Base-by-base conservation (phyloP, 1,140 invertebrate species). In the Solenopsis fugax region DNA sequence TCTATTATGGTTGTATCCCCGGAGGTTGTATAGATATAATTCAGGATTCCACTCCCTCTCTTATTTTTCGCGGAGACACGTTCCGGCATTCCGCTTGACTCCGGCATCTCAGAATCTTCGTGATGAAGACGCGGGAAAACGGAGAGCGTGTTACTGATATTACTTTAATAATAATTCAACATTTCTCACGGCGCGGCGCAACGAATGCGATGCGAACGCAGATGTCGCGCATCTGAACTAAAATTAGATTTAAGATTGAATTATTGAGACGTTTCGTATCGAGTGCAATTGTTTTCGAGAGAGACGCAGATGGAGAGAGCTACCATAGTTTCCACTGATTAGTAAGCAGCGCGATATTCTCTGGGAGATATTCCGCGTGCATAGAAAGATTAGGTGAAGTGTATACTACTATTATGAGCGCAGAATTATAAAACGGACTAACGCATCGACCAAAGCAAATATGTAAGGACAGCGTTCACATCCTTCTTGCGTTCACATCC, bases 11-110 rank as follows among this genome's bases (percentile, higher is more conserved):
- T 72, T 34, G 78, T 82, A 72, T 56, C 48, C 50, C 48, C 37
- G 37, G 78, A 58, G 48, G 65, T 65, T 69, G 52, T 82, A 82
- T 45, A 72, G 78, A 56, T 72, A 71, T 82, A 82, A 82, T 82
- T 72, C 52, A 82, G 29, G 52, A 82, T 82, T 82, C 65, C 65
- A 71, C 12, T 24, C 65, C 29, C 76, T 73, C 54, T 58, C 54
- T 58, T 82, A 69, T 60, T 81, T 54, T 69, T 69, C 64, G 34
- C 13, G 1, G 10, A 69, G 34, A 78, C 45, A 48, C 16, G 50
- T 29, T 16, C 77, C 64, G 64, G 64, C 50, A 81, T 81, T 81
- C 78, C 65, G 37, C 48, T 69, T 56, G 65, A 48, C 18, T 82
- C 67, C 37, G 67, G 52, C 41, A 60, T 82, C 52, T 73, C 67